Percentiles rank a stretch among this genome's conserved stretches.
phyloP scores from a whole-genome alignment of 92 coral and sea anemone genomes.

The Pocillopora grandis region DNA sequence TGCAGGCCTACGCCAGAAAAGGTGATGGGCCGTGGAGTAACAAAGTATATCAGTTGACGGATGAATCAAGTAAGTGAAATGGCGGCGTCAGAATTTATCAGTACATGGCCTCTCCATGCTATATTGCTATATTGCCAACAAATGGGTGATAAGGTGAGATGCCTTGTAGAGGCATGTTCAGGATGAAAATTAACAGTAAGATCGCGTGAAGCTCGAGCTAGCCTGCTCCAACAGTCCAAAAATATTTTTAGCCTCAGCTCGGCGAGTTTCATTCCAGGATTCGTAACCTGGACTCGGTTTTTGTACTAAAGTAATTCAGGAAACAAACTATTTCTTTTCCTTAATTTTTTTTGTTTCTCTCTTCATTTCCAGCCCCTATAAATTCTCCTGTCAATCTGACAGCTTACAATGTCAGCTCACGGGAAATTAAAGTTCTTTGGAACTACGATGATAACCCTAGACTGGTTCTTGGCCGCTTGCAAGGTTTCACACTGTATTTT shows the following conservation, averaged over 20 bases:
- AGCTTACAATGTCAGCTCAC: slow-evolving; percentile 52
- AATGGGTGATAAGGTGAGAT: too few relatives aligned
- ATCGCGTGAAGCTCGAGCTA: too few relatives aligned
- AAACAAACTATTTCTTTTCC: not conserved
- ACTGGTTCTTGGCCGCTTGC: slow-evolving; percentile 32
- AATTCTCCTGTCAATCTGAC: slow-evolving; percentile 54
- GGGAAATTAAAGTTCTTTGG: slow-evolving; percentile 49
- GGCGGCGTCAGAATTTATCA: not conserved
- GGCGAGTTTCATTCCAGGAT: too few relatives aligned
- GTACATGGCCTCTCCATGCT: not conserved
- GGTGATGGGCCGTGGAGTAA: slow-evolving; percentile 43
- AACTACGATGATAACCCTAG: slow-evolving; percentile 35
- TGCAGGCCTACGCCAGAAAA: slow-evolving; percentile 43
- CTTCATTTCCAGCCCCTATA: slow-evolving; percentile 49
- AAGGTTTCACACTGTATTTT: slow-evolving; percentile 35
- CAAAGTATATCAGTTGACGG: slow-evolving; percentile 39
- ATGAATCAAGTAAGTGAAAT: slow-evolving; percentile 57
- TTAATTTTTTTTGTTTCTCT: not conserved
- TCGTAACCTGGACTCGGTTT: too few relatives aligned
- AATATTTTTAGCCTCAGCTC: too few relatives aligned
- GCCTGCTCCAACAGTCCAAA: too few relatives aligned
- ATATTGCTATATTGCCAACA: too few relatives aligned
- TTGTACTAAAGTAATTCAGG: not conserved
- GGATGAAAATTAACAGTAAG: too few relatives aligned
- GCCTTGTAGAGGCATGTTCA: too few relatives aligned